Evolutionary conservation across 2,113 vertebrate species (phyloP), one percentile per base, ranked within the genome.

Genomic region (Heloderma charlesbogerti): DNA sequence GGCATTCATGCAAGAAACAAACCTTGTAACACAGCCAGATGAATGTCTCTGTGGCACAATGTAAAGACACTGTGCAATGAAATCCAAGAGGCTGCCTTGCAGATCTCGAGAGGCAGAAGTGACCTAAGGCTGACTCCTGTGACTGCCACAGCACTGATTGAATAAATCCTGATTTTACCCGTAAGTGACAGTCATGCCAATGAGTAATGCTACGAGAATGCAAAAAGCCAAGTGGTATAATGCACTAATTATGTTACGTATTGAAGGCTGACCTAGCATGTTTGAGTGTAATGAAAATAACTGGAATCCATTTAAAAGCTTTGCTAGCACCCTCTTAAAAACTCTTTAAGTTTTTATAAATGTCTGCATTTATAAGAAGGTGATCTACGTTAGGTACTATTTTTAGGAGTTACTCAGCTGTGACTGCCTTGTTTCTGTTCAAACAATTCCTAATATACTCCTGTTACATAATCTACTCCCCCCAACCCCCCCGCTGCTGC

Each of bases 1-100:
- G 91, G 89, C 57, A 75, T 92, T 93, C 79, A 71, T 81, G 82
- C 91, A 90, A 89, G 48, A 94, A 93, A 93, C 75, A 91, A 92
- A 92, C 48, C 81, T 92, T 79, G 13, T 90, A 92, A 87, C 12
- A 9, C 81, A 93, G 89, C 66, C 45, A 89, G 91, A 57, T 93
- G n/a, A 79, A 69, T 7, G 1, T 88, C 71, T 92, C 63, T 80
- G 71, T 94, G 40, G 89, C 87, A 91, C 7, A 74, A 86, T 37
- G 22, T 34, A n/a, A 71, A 95, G 87, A 54, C 43, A 48, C 83
- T 18, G 22, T 80, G 63, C 75, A 81, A 6, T 91, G 91, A 94
- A 92, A 84, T 91, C 84, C 90, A 57, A 0, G 45, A 82, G 31
- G 90, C 85, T 79, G 85, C 16, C 27, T 86, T 91, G 48, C 69